These are phyloP conservation scores for Hirtodrosophila trivittata DNA, from an alignment of 2,888 invertebrate genomes.

Conservation along the genomic window DNA sequence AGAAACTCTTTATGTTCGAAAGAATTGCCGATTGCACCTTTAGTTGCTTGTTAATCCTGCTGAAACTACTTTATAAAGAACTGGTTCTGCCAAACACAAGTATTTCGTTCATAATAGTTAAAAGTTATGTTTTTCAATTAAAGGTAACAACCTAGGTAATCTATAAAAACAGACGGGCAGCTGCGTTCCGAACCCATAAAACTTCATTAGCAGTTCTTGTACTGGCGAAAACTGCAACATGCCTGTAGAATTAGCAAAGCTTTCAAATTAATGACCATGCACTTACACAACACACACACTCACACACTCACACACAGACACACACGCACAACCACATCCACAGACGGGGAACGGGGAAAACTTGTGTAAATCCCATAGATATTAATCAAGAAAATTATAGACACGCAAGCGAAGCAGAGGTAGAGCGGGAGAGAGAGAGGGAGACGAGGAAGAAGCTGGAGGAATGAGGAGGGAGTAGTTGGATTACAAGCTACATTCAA, in stretches of 20 bases:
- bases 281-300: constrained; percentile 24
- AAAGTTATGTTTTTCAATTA: constrained; percentile 51
- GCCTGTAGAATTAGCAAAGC: constrained; percentile 66
- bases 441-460: constrained; percentile 18
- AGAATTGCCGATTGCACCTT: too few relatives aligned
- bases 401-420: constrained; percentile 34
- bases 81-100: too few relatives aligned
- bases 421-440: constrained; percentile 1
- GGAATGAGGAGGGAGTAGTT: neutral
- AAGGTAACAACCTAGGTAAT: constrained; percentile 44
- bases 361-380: constrained; percentile 72
- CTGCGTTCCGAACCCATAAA: constrained; percentile 67
- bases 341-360: constrained; percentile 4
- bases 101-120: constrained; percentile 38
- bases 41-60: too few relatives aligned
- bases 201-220: constrained; percentile 67
- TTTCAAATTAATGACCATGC: constrained; percentile 69
- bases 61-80: too few relatives aligned
- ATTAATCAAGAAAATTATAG: constrained; percentile 77
- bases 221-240: constrained; percentile 22
- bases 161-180: constrained; percentile 35
- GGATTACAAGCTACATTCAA: constrained; percentile 21
- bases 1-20: too few relatives aligned
- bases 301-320: neutral
- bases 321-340: constrained; percentile 2